Percentiles rank a stretch among this genome's conserved stretches.
Conservation (phyloP, 1,140 invertebrate species). For the Drosophila jambulina region DNA sequence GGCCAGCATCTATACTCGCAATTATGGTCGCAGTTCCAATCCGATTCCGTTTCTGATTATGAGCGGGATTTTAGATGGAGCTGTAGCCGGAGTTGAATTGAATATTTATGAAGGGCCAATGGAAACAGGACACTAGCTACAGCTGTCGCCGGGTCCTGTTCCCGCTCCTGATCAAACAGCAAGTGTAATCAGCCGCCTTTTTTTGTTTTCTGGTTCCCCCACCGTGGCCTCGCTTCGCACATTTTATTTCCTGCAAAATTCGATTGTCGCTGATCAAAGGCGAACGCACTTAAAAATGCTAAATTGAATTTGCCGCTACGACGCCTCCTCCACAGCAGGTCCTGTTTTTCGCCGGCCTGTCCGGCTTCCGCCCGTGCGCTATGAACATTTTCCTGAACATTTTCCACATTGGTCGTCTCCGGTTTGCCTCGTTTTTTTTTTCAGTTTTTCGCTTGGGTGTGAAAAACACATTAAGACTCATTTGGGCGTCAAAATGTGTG, state of each 20-base stretch:
- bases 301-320: conserved; percentile 85
- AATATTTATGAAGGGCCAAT: conserved; percentile 72
- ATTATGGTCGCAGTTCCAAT: conserved; percentile 58
- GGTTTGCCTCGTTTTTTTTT: conserved; percentile 19
- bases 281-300: conserved; percentile 85
- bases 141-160: conserved; percentile 41
- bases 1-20: conserved; percentile 41
- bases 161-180: conserved; percentile 71
- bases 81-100: conserved; percentile 58
- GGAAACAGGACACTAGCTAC: conserved; percentile 33
- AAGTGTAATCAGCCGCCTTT: conserved; percentile 69
- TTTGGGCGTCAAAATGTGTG: conserved; percentile 70
- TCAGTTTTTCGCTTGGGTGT: conserved; percentile 52
- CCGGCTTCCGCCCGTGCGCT: conserved; percentile 35
- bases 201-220: conserved; percentile 15
- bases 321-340: conserved; percentile 44
- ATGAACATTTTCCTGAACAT: conserved; percentile 63
- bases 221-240: conserved; percentile 38
- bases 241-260: conserved; percentile 81
- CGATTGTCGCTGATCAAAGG: conserved; percentile 85
- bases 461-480: conserved; percentile 81
- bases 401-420: conserved; percentile 54
- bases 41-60: conserved; percentile 64
- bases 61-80: conserved; percentile 47
- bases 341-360: conserved; percentile 29